Evolutionary conservation across 2,888 invertebrate species (phyloP).

Genomic region (Parnassius smintheus): DNA sequence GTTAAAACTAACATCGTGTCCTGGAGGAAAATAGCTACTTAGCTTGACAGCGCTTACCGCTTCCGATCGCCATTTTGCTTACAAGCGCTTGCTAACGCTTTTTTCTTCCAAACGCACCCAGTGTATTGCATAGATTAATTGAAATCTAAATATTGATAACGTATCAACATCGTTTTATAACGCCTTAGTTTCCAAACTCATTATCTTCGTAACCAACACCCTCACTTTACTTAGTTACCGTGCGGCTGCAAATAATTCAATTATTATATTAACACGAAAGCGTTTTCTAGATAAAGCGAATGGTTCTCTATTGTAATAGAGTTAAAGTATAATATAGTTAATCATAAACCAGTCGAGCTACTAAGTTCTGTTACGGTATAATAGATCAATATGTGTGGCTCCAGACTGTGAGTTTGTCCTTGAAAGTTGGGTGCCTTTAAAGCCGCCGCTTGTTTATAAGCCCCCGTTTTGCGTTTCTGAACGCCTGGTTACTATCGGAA

Average conservation of each 20-base stretch:
- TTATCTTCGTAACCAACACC: conserved; percentile 21
- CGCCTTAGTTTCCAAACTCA: conserved; percentile 30
- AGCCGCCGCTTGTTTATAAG: not conserved
- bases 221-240: conserved; percentile 24
- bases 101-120: too few relatives aligned
- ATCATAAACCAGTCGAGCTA: conserved; percentile 3
- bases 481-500: not conserved
- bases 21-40: too few relatives aligned
- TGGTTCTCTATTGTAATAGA: conserved; percentile 20
- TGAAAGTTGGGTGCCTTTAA: conserved; percentile 17
- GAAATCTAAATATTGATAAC: conserved; percentile 8
- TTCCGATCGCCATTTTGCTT: too few relatives aligned
- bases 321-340: conserved; percentile 27
- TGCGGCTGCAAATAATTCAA: conserved; percentile 35
- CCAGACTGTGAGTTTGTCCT: conserved; percentile 21
- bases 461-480: not conserved
- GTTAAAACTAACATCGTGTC: too few relatives aligned
- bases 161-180: conserved; percentile 21
- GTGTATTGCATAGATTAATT: conserved; percentile 1
- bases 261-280: conserved; percentile 33
- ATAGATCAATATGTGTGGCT: conserved; percentile 14
- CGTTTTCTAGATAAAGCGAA: conserved; percentile 4
- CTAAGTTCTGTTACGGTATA: conserved; percentile 17
- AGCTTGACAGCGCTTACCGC: too few relatives aligned
- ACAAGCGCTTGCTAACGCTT: too few relatives aligned